These are phyloP conservation scores for Drosophila fungiperda DNA, from an alignment of 2,888 invertebrate species.

Conservation along the genomic window DNA sequence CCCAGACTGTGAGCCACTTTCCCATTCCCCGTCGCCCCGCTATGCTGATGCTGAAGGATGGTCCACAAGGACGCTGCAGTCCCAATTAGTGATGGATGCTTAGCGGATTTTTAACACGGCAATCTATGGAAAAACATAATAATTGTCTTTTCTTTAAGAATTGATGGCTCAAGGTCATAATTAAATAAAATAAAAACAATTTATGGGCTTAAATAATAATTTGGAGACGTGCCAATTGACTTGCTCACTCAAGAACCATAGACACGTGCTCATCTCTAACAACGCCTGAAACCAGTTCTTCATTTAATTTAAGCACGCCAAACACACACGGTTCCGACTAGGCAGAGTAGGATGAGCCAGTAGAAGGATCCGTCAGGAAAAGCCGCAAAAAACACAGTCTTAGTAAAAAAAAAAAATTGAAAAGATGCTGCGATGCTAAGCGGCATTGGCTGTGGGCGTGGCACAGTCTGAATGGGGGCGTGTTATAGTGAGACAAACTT, in stretches of 20 bases:
- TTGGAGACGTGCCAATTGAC: neutral
- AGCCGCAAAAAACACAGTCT: slow-evolving; percentile 9
- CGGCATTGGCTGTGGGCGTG: slow-evolving; percentile 12
- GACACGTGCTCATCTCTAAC: slow-evolving; percentile 5
- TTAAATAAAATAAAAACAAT: neutral
- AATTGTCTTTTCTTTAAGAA: neutral
- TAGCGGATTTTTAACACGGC: neutral
- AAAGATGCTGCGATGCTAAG: slow-evolving; percentile 37
- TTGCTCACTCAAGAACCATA: neutral
- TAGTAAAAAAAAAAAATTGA: slow-evolving; percentile 19
- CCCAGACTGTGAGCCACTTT: neutral
- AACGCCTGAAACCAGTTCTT: slow-evolving; percentile 53
- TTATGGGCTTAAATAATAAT: neutral
- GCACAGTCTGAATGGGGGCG: slow-evolving; percentile 3
- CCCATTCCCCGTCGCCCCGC: slow-evolving; percentile 13
- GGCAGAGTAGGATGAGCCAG: slow-evolving; percentile 22
- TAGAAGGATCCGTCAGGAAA: slow-evolving; percentile 16
- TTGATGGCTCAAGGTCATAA: neutral
- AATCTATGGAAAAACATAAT: neutral
- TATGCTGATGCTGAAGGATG: slow-evolving; percentile 35
- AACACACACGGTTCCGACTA: slow-evolving; percentile 51
- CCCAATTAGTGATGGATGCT: slow-evolving; percentile 22
- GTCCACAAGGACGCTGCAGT: slow-evolving; percentile 15
- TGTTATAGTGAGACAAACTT: slow-evolving; percentile 19
- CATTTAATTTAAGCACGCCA: slow-evolving; percentile 65